Evolutionary conservation across 2,888 invertebrate species (phyloP).

Genomic region (Stenotaenia linearis): DNA sequence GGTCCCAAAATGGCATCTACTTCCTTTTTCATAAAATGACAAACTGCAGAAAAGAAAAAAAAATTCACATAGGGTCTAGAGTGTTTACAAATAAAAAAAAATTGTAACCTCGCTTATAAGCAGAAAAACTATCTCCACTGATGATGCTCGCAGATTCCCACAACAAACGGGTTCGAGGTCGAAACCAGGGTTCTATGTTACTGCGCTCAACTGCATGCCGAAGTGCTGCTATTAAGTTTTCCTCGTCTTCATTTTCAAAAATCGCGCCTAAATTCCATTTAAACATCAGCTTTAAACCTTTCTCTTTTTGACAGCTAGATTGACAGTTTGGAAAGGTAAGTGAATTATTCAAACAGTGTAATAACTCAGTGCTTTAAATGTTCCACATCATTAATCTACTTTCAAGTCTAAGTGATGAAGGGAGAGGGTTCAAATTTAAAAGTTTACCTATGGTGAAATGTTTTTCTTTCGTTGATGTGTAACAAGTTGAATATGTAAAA

Average conservation of each 20-base stretch:
- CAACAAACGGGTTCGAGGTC: constrained; percentile 43
- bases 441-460: constrained; percentile 3
- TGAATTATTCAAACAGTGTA: background rate
- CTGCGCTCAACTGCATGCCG: constrained; percentile 43
- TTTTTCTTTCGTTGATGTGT: background rate
- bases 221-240: constrained; percentile 42
- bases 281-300: background rate
- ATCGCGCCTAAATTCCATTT: background rate
- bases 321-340: too few species aligned
- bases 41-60: background rate
- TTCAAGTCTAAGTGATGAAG: background rate
- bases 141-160: constrained; percentile 41
- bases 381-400: background rate
- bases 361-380: background rate
- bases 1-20: background rate
- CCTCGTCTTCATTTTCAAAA: background rate
- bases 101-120: constrained; percentile 45
- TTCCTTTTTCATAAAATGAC: background rate
- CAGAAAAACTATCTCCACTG: constrained; percentile 46
- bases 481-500: background rate
- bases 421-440: background rate
- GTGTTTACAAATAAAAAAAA: too few species aligned
- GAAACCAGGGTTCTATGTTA: constrained; percentile 40
- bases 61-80: too few species aligned
- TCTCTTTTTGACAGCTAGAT: too few species aligned